phyloP scores from a whole-genome alignment of 2,888 invertebrate species.

The Tipula helvola region DNA sequence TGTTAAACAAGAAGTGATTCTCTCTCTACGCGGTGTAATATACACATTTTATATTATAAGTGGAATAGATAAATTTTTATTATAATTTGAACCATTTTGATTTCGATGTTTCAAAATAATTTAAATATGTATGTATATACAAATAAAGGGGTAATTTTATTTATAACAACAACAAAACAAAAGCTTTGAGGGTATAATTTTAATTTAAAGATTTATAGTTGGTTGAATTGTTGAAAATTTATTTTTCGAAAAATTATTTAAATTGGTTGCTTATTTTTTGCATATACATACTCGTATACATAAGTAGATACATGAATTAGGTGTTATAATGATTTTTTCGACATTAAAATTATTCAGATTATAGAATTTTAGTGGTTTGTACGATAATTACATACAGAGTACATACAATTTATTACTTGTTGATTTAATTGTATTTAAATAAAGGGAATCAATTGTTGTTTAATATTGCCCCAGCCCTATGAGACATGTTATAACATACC shows the following conservation, averaged over 20 bases:
- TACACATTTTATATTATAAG: neutral
- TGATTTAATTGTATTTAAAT: neutral
- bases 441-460: too few species aligned
- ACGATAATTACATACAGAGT: neutral
- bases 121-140: neutral
- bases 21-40: neutral
- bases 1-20: neutral
- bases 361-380: neutral
- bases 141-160: neutral
- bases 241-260: neutral
- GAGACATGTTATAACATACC: too few species aligned
- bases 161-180: neutral
- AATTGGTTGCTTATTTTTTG: neutral
- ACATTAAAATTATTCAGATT: too few species aligned
- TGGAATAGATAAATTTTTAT: neutral
- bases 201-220: neutral
- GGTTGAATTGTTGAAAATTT: neutral
- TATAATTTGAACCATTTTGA: neutral
- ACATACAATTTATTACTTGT: neutral
- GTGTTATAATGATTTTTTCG: neutral
- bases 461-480: too few species aligned
- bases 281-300: too few species aligned
- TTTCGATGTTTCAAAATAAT: neutral
- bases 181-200: neutral
- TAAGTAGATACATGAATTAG: neutral